Base-by-base conservation (phyloP, 2,888 invertebrate species). In the Epinotia demarniana region DNA sequence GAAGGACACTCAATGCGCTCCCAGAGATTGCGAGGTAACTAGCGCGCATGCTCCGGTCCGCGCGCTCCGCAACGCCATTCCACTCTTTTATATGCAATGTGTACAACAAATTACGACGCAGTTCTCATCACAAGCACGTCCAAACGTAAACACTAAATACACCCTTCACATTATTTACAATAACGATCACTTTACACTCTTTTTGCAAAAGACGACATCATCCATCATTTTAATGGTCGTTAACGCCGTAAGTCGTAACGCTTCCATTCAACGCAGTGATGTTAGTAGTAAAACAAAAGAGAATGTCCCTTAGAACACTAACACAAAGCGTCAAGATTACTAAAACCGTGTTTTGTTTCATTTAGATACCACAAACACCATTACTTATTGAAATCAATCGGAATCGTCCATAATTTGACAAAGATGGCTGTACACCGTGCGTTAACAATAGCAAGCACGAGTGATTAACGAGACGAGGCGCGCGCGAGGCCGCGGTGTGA, bases 401-500 rank as follows among this genome's bases (percentile, higher is more conserved):
- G 89, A 90, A 89, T 93, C 88, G 89, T 84, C 81, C 86, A 86
- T 93, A 92, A 92, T 93, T 93, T 92, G 93, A 94, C 92, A 93
- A 94, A 93, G 93, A 94, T 94, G 93, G 93, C 92, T 92, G 93
- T 91, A 90, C 91, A 89, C 89, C 89, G 92, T 91, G 89, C 89
- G 91, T 89, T 91, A 92, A 93, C 93, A 93, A 93, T 93, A 93
- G 92, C 91, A 91, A 91, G 90, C 90, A 90, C 91, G 93, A 91
- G 91, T 93, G 93, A 93, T 93, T 94, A 92, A 93, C 92, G 93
- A 93, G 93, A 92, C 92, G 92, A 92, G 92, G 91, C 84, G 84
- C 75, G 77, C 93, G 93, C 93, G 93, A 92, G 92, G 94, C 93
- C 94, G 93, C 94, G 93, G 94, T 94, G 94, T 94, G 94, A 94